Conservation (phyloP, 2,888 invertebrate genomes). For the Ceramica pisi region DNA sequence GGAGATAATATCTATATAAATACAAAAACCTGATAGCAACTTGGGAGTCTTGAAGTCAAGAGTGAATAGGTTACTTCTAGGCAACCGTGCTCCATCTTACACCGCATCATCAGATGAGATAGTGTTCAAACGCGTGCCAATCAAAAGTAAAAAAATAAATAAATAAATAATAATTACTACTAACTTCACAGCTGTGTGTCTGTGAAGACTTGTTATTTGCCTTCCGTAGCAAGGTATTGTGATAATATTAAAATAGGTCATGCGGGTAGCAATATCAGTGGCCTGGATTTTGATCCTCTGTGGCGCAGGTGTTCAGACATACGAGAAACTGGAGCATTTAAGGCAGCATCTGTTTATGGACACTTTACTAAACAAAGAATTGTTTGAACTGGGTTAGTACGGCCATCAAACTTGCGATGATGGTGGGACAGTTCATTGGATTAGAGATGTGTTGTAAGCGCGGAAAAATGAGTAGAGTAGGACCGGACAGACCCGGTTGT, state of each 20-base stretch:
- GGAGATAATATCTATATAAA: too few species aligned
- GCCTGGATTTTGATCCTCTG: slow-evolving; percentile 4
- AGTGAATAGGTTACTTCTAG: too few species aligned
- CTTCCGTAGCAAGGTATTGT: not conserved
- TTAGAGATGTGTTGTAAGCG: not conserved
- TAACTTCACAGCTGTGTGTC: not conserved
- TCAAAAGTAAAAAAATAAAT: too few species aligned
- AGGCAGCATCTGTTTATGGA: not conserved
- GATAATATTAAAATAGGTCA: slow-evolving; percentile 17
- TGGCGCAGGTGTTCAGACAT: not conserved
- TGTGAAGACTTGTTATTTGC: too few species aligned
- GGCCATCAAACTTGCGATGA: too few species aligned
- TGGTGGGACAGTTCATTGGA: not conserved
- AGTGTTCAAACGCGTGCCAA: too few species aligned
- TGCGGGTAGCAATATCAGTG: not conserved
- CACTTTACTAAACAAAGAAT: not conserved
- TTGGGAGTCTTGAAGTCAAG: too few species aligned
- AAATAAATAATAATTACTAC: too few species aligned
- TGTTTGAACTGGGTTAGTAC: not conserved
- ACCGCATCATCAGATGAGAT: too few species aligned
- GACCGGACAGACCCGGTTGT: too few species aligned
- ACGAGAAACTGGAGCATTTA: slow-evolving; percentile 3
- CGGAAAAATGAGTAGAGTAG: not conserved
- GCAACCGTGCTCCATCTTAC: too few species aligned
- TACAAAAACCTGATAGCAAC: too few species aligned